phyloP scores from a whole-genome alignment of 1,140 invertebrate genomes.

The Cotesia glomerata region DNA sequence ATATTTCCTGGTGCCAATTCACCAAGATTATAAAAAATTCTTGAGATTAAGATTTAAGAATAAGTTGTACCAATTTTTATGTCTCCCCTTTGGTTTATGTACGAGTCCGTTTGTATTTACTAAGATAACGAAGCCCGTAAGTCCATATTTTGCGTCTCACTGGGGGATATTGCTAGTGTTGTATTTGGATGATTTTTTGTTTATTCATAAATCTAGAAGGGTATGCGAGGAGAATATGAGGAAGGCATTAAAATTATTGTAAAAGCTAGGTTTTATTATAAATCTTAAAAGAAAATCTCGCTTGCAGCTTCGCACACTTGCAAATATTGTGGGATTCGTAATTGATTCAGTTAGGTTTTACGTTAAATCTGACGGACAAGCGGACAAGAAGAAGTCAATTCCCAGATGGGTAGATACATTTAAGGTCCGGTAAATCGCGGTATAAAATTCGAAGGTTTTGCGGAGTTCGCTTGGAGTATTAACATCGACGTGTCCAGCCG shows the following conservation, averaged over 20 bases:
- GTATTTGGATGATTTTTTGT: conserved; percentile 22
- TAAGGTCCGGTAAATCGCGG: not conserved
- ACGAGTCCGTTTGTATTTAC: conserved; percentile 34
- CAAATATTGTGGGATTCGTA: conserved; percentile 19
- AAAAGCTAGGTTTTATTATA: conserved; percentile 19
- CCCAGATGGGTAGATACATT: not conserved
- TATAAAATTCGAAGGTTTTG: conserved; percentile 13
- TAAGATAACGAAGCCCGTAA: too few relatives aligned
- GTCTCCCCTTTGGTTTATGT: conserved; percentile 35
- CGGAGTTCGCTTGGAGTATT: not conserved
- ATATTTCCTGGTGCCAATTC: conserved; percentile 35
- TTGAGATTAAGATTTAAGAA: conserved; percentile 34
- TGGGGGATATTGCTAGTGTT: conserved; percentile 13
- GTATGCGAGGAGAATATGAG: conserved; percentile 14
- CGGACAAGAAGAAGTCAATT: conserved; percentile 3
- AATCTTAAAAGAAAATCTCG: conserved; percentile 9
- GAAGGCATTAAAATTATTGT: conserved; percentile 16
- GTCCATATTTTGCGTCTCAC: conserved; percentile 16
- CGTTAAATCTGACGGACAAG: conserved; percentile 16
- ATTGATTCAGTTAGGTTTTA: conserved; percentile 1
- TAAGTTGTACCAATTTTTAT: conserved; percentile 33
- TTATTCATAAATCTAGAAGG: conserved; percentile 8
- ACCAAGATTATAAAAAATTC: conserved; percentile 33
- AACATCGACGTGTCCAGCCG: not conserved
- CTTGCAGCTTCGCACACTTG: not conserved